Evolutionary conservation across 2,888 invertebrate genomes (phyloP), one percentile per base, ranked within the genome.

Genomic region (Drosophila mulleri): DNA sequence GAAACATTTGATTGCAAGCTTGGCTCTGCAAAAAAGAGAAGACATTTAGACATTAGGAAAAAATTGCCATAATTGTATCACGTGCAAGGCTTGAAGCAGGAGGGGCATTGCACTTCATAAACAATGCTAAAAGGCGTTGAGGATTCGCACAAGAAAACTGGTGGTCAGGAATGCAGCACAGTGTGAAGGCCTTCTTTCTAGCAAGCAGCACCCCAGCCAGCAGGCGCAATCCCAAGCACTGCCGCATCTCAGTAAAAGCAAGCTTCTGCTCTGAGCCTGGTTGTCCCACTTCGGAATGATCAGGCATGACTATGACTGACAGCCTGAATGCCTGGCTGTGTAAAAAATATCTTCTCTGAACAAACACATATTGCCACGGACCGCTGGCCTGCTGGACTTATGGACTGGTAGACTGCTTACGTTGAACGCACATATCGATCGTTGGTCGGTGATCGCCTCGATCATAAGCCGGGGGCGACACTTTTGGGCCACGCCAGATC

Each of bases 251-350:
- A 50, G 26, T 48, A 48, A 23, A 39, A 41, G 26, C 56, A 41
- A 58, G 26, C 53, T 26, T 39, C 26, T 20, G 37, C 20, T 61
- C 59, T 48, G 54, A 71, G 68, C 59, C 67, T 57, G 81, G 80
- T 77, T 68, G 68, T 77, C 78, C 63, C 68, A 70, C 60, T 72
- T 63, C 66, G 89, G 83, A 88, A 86, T 83, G 86, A 78, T 67
- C 79, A 86, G 84, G 86, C 91, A 91, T 90, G 83, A 89, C 91
- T 91, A 89, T 91, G 91, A 91, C 90, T 92, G 91, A 92, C 91
- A 91, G 90, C 76, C 85, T 75, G 80, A 77, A 60, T 79, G 67
- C 56, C 18, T 48, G 62, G 62, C n/a, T 50, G 41, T 37, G 59
- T 65, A 77, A 73, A 80, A 75, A 77, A 61, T 69, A 44, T 67